A percentile compares a stretch with the other conserved stretches of the same genome.
phyloP scores from a whole-genome alignment of 2,888 invertebrate genomes.

The Plutella xylostella region DNA sequence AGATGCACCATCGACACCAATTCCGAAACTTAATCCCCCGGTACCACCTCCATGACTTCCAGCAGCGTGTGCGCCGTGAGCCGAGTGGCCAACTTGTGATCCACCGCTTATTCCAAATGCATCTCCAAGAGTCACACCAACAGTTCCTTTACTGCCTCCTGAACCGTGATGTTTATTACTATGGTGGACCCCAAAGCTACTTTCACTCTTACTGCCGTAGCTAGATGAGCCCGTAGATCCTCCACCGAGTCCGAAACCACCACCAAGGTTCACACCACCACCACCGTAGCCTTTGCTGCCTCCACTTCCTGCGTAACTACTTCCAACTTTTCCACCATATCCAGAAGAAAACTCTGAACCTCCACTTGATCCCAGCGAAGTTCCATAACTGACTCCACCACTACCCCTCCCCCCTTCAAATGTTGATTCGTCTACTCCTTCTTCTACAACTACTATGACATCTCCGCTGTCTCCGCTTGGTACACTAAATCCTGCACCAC shows the following conservation, averaged over 20 bases:
- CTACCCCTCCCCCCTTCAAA: too few relatives aligned
- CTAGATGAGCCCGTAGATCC: background rate
- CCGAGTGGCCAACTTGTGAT: too few relatives aligned
- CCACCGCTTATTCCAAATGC: background rate
- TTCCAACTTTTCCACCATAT: background rate
- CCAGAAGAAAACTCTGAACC: background rate
- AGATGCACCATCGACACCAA: conserved; percentile 3
- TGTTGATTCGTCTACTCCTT: too few relatives aligned
- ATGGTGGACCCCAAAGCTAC: too few relatives aligned
- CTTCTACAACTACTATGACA: too few relatives aligned
- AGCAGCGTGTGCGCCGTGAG: background rate
- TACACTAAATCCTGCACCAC: too few relatives aligned
- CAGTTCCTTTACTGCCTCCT: background rate
- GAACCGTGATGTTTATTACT: too few relatives aligned
- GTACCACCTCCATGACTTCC: background rate
- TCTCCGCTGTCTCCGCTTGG: too few relatives aligned
- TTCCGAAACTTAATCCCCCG: conserved; percentile 2
- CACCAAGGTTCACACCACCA: background rate
- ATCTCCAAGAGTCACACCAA: background rate
- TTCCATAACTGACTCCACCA: too few relatives aligned
- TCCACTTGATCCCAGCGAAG: background rate
- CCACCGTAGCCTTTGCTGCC: background rate
- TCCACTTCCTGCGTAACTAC: background rate
- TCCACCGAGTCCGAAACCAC: background rate
- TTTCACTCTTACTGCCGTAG: too few relatives aligned